Base-by-base conservation (phyloP, 2,113 vertebrate genomes). In the Sinosuthora webbiana region DNA sequence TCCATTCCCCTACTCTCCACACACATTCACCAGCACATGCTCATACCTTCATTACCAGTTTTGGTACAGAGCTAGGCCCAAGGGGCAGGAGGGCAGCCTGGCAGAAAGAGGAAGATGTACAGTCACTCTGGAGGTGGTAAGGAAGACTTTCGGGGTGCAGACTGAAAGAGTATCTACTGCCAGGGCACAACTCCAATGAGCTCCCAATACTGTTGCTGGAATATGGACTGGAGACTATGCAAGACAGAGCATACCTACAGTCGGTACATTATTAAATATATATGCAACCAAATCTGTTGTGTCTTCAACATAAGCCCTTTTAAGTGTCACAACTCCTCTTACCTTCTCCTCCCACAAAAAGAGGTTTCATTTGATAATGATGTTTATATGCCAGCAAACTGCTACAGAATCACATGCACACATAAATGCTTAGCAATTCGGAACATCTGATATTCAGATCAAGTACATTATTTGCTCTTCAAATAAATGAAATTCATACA, bases 181-280 rank as follows among this genome's bases (percentile, higher is more conserved):
- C 52, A 56, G 21, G 9, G 25, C 42, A 50, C 18, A 31, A 4
- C 19, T 20, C 53, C 50, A 83, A 3, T 0, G 0, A 33, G 13
- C 3, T 31, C 7, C n/a, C 37, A 17, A 1, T 28, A 37, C 30
- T 35, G 25, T 23, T 47, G n/a, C 35, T 41, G 73, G 45, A 44
- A 50, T 11, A 41, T 2, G 19, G 60, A 44, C 33, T 0, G 2
- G 52, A 1, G 3, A 39, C 35, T 28, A 7, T 6, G 35, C 42
- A n/a, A 57, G 62, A 67, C 25, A 19, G 13, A 35, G 14, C n/a
- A 15, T 2, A 42, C 17, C 28, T 37, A 23, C 18, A 25, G 18
- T 20, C 0, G 1, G 44, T 10, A 55, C 1, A 1, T 22, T 44
- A 39, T 6, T 42, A 56, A 83, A 85, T 6, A 94, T 33, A 41